Conservation (phyloP, 2,797 vertebrate genomes). For the Microctenopoma lineatum region DNA sequence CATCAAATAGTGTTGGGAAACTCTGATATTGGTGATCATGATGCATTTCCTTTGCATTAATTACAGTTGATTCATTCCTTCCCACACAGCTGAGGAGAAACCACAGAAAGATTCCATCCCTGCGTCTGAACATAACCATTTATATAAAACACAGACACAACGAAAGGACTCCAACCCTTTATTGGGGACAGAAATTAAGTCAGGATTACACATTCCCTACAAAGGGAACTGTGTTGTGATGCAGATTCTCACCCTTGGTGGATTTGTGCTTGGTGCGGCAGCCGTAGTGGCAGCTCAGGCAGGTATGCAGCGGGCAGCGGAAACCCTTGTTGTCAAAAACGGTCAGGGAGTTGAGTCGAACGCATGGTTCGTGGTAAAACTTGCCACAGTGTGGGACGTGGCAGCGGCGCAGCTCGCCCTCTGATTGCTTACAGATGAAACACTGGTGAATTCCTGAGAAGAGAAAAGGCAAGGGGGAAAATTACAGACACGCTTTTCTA, state of each 20-base stretch:
- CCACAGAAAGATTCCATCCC: not conserved
- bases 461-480: not conserved
- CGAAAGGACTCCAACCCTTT: not conserved
- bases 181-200: not conserved
- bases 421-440: slow-evolving; percentile 92
- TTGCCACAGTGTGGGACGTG: slow-evolving; percentile 92
- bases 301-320: slow-evolving; percentile 95
- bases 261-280: slow-evolving; percentile 87
- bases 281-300: slow-evolving; percentile 92
- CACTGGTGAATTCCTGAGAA: slow-evolving; percentile 89
- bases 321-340: slow-evolving; percentile 95
- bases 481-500: not conserved
- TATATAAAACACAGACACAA: not conserved
- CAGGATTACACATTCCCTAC: not conserved
- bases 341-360: slow-evolving; percentile 87
- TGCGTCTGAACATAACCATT: not conserved
- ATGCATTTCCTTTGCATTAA: not conserved
- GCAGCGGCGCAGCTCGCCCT: slow-evolving; percentile 90
- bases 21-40: not conserved
- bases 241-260: slow-evolving; percentile 87
- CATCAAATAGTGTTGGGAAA: not conserved
- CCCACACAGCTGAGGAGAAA: slow-evolving; percentile 11
- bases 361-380: slow-evolving; percentile 95
- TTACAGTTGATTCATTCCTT: slow-evolving; percentile 11
- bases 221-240: not conserved